Evolutionary conservation across 2,113 vertebrate genomes (phyloP).

Genomic region (Melanocharis versteri): DNA sequence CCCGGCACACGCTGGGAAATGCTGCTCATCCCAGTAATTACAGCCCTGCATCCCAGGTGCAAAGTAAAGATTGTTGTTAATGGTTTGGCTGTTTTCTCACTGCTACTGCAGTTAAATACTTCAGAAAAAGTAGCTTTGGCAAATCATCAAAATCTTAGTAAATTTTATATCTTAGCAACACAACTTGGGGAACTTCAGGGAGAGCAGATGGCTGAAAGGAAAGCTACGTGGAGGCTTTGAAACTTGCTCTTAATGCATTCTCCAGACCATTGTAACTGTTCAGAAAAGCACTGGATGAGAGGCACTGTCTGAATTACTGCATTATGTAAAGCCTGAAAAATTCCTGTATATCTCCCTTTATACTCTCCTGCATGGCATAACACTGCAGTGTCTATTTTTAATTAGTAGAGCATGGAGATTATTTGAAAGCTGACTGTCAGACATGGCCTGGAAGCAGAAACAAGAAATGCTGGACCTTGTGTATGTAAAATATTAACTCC

Average conservation of each 20-base stretch:
- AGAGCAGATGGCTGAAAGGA: neutral
- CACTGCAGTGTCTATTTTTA: neutral
- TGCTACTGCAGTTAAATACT: neutral
- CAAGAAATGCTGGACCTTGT: neutral
- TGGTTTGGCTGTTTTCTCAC: neutral
- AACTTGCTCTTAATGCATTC: neutral
- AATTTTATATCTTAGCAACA: neutral
- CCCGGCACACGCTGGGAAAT: neutral
- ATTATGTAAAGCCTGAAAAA: neutral
- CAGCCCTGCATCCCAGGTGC: neutral
- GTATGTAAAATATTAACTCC: neutral
- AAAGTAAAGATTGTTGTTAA: neutral
- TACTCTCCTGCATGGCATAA: neutral
- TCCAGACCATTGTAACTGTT: neutral
- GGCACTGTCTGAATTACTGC: neutral
- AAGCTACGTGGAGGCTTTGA: neutral
- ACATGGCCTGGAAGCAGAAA: neutral
- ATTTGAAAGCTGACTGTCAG: neutral
- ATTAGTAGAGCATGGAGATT: neutral
- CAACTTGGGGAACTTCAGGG: neutral
- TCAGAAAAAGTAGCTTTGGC: neutral
- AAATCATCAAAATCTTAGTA: neutral
- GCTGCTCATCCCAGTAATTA: neutral
- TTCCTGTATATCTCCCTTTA: neutral
- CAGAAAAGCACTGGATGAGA: neutral